Evolutionary conservation across 1,140 invertebrate species (phyloP).

Genomic region (Hetaerina americana): DNA sequence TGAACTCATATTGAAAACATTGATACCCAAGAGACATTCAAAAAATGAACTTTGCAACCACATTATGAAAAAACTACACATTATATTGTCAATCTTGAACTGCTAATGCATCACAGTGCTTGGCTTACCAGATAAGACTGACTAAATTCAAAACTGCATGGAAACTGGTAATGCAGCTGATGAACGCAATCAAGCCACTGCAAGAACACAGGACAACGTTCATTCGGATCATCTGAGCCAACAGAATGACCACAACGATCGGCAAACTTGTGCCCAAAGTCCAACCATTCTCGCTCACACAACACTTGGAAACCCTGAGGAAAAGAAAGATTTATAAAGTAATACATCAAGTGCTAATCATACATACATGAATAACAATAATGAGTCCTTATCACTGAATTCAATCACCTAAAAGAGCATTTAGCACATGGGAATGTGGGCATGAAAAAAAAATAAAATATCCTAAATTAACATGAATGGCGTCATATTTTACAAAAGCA

Average conservation of each 20-base stretch:
- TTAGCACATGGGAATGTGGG: no score
- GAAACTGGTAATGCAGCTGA: conserved; percentile 80
- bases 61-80: no score
- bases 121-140: conserved; percentile 71
- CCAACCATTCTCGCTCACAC: conserved; percentile 89
- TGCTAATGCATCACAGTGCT: neutral
- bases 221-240: conserved; percentile 69
- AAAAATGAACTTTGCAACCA: no score
- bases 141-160: conserved; percentile 91
- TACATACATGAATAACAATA: no score
- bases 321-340: conserved; percentile 12
- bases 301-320: conserved; percentile 77
- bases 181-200: conserved; percentile 96
- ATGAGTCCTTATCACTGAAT: no score
- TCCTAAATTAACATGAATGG: no score
- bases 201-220: conserved; percentile 90
- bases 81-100: no score
- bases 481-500: no score
- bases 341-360: no score
- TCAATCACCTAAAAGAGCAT: no score
- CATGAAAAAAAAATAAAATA: no score
- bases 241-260: conserved; percentile 83
- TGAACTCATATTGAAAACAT: no score
- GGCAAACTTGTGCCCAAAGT: conserved; percentile 94
- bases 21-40: conserved; percentile 7